Evolutionary conservation across 2,113 vertebrate species (phyloP).

Genomic region (Eurystomus gularis): DNA sequence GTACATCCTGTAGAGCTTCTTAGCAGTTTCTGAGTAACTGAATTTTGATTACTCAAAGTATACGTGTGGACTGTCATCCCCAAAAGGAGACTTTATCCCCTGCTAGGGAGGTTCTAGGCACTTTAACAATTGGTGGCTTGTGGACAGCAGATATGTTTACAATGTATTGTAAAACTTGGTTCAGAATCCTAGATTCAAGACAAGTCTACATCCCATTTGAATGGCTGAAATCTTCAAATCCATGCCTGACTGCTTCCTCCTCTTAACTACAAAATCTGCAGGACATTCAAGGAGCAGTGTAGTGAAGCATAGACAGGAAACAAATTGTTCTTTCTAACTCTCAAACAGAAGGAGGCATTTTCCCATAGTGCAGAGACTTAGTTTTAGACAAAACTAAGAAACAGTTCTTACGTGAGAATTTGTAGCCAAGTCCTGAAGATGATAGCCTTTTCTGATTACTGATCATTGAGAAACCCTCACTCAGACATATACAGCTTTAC

Average conservation of each 20-base stretch:
- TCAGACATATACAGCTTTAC: not conserved
- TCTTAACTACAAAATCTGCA: not conserved
- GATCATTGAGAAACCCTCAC: not conserved
- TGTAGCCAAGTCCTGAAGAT: not conserved
- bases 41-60: constrained; percentile 14
- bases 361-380: not conserved
- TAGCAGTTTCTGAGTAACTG: not conserved
- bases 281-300: not conserved
- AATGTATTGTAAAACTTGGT: not conserved
- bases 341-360: not conserved
- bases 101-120: not conserved
- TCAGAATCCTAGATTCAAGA: not conserved
- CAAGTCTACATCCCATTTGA: not conserved
- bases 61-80: not conserved
- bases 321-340: not conserved
- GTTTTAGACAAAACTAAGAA: not conserved
- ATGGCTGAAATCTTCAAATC: not conserved
- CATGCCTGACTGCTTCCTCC: not conserved
- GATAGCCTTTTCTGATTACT: not conserved
- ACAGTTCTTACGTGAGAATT: not conserved
- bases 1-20: constrained; percentile 21
- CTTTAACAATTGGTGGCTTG: not conserved
- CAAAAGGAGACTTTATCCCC: not conserved
- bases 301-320: not conserved
- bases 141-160: not conserved